Evolutionary conservation across 2,113 vertebrate species (phyloP).

Genomic region (Lonchura striata): DNA sequence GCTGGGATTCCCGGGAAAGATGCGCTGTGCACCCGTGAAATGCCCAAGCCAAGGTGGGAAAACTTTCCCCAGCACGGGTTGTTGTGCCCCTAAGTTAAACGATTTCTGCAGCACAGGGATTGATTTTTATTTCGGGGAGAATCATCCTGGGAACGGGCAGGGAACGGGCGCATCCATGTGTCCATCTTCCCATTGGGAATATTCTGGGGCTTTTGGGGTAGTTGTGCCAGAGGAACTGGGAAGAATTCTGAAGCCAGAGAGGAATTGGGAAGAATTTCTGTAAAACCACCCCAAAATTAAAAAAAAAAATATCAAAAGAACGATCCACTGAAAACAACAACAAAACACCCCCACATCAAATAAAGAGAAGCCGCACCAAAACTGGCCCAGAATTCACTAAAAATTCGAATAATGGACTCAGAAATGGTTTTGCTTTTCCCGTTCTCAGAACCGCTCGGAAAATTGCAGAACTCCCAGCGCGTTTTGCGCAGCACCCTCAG

Average conservation of each 20-base stretch:
- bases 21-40: background rate
- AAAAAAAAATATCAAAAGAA: background rate
- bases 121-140: background rate
- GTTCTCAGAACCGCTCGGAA: fast-evolving
- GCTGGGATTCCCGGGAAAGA: background rate
- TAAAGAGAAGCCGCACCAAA: background rate
- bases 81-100: background rate
- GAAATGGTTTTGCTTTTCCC: background rate
- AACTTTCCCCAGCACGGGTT: background rate
- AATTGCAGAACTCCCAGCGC: fast-evolving
- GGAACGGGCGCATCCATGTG: background rate
- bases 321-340: background rate
- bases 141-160: background rate
- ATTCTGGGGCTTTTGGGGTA: background rate
- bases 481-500: background rate
- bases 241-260: background rate
- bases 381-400: fast-evolving
- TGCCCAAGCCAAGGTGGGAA: background rate
- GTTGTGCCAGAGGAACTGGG: background rate
- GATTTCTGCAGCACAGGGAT: background rate
- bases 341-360: fast-evolving
- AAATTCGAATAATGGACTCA: background rate
- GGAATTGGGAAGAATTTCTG: background rate
- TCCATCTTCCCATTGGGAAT: background rate
- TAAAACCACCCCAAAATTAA: background rate